These are phyloP conservation scores for Radopholus similis DNA, from an alignment of 1,140 invertebrate species.

Conservation along the genomic window DNA sequence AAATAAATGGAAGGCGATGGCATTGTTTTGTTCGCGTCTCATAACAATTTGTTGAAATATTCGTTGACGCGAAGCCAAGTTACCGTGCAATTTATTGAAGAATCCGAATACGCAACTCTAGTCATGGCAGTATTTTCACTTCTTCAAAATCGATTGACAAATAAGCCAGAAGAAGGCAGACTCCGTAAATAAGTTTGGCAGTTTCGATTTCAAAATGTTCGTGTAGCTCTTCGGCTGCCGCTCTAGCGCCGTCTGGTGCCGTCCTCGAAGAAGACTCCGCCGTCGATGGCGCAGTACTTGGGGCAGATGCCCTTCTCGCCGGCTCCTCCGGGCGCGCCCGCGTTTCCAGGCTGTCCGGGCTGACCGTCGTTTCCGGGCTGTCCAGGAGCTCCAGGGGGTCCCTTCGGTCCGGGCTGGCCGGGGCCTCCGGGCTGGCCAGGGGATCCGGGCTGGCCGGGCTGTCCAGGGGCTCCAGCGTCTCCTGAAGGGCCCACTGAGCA, in stretches of 20 bases:
- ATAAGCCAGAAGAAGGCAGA: neutral
- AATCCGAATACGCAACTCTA: no score
- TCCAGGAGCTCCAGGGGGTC: slow-evolving; percentile 37
- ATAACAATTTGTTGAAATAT: no score
- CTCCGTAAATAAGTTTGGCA: neutral
- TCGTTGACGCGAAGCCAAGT: no score
- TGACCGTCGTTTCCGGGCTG: slow-evolving; percentile 42
- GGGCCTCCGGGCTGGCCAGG: slow-evolving; percentile 39
- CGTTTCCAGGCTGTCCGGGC: slow-evolving; percentile 37
- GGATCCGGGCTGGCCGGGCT: slow-evolving; percentile 27
- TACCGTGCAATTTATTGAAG: no score
- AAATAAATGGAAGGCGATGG: no score
- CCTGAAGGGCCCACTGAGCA: slow-evolving; percentile 20
- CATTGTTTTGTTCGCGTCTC: no score
- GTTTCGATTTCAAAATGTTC: no score
- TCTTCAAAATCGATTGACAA: neutral
- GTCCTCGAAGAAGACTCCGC: slow-evolving; percentile 59
- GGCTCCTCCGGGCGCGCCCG: slow-evolving; percentile 34
- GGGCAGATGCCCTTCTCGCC: slow-evolving; percentile 58
- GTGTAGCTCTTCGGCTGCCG: no score
- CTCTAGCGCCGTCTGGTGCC: slow-evolving; percentile 50
- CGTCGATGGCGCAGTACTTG: slow-evolving; percentile 57
- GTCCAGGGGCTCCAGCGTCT: slow-evolving; percentile 20
- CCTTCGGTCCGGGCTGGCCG: slow-evolving; percentile 30
- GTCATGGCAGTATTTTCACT: neutral